phyloP scores from a whole-genome alignment of 2,113 vertebrate species.

The Meriones unguiculatus region DNA sequence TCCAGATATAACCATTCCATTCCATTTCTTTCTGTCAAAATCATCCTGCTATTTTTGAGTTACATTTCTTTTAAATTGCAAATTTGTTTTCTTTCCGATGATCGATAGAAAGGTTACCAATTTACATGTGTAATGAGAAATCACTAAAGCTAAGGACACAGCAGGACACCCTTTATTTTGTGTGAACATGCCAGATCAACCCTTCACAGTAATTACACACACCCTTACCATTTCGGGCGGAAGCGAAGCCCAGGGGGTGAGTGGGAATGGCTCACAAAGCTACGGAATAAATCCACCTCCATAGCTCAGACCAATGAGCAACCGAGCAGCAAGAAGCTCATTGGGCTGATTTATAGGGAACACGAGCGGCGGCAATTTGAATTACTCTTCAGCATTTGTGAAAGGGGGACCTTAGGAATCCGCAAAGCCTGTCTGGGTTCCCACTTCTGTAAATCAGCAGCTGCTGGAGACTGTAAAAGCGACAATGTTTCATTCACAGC shows the following conservation, averaged over 20 bases:
- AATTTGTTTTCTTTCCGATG: conserved; percentile 26
- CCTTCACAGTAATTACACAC: background rate
- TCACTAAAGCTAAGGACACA: background rate
- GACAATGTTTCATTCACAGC: background rate
- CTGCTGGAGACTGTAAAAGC: background rate
- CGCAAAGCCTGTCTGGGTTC: background rate
- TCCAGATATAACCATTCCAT: background rate
- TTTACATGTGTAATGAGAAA: background rate
- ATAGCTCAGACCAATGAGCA: background rate
- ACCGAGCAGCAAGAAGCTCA: background rate
- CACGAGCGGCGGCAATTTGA: conserved; percentile 16
- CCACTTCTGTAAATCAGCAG: background rate
- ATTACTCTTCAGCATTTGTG: background rate
- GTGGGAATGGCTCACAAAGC: background rate
- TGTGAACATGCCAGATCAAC: background rate
- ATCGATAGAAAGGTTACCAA: background rate
- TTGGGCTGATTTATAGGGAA: background rate
- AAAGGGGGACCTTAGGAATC: background rate
- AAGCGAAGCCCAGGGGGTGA: background rate
- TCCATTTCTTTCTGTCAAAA: conserved; percentile 1
- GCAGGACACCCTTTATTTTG: background rate
- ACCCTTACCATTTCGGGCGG: background rate
- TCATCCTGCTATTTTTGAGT: background rate
- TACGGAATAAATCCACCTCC: background rate
- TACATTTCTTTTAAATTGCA: background rate